These are phyloP conservation scores for Indri indri DNA, from an alignment of 2,113 vertebrate genomes.

Conservation along the genomic window DNA sequence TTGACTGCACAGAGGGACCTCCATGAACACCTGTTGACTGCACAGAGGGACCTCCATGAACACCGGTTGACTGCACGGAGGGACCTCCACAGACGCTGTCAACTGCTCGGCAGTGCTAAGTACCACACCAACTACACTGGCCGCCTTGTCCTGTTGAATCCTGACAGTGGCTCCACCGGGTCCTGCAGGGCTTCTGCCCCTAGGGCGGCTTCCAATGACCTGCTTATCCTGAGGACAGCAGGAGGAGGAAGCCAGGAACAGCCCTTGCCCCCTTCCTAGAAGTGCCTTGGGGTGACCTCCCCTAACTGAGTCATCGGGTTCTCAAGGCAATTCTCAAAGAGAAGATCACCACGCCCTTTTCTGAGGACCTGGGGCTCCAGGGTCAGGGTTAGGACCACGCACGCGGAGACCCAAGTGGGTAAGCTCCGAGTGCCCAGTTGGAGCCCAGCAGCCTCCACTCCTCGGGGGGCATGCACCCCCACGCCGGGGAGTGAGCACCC, in stretches of 20 bases:
- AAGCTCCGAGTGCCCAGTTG: neutral
- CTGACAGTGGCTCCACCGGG: neutral
- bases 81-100: neutral
- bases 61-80: too few species aligned
- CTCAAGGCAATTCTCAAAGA: neutral
- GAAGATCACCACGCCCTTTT: fast-evolving
- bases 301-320: neutral
- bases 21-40: neutral
- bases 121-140: fast-evolving
- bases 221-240: too few species aligned
- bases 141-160: too few species aligned
- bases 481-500: neutral
- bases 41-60: neutral
- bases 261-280: neutral
- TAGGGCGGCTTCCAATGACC: neutral
- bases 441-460: neutral
- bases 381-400: too few species aligned
- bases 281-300: too few species aligned
- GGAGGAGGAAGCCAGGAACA: too few species aligned
- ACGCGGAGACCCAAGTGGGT: too few species aligned
- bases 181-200: neutral
- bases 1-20: too few species aligned
- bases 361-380: too few species aligned
- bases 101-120: neutral
- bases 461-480: neutral